Evolutionary conservation across 1,140 invertebrate genomes (phyloP), one percentile per base, ranked within the genome.

Genomic region (Nomia melanderi): DNA sequence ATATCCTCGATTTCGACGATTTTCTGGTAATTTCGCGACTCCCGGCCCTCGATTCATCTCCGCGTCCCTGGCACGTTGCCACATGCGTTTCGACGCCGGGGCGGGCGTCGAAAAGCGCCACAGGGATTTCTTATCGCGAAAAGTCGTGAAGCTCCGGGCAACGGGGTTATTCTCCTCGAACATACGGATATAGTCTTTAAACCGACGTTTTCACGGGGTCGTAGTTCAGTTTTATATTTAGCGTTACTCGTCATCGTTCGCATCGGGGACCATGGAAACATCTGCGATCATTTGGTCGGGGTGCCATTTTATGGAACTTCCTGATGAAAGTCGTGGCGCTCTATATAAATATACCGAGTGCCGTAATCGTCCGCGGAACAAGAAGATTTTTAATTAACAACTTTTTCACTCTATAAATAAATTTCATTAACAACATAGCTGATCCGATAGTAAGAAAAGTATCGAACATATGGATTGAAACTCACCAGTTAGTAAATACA

Each of bases 151-250:
- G 81, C 82, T n/a, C 29, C 69, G 64, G 27, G 60, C 53, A 39
- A 63, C 59, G 65, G 47, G 69, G 79, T 84, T 84, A 76, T 82
- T 81, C 72, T 85, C 74, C 74, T 70, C 80, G 59, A 31, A 62
- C 63, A 60, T 71, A 77, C 71, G 59, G 59, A 79, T 79, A 79
- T 76, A 83, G 62, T 83, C 71, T 65, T 39, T 56, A 25, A 53
- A 62, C 69, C 65, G 77, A 50, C 81, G 65, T 69, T 83, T 84
- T 54, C 31, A 59, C 56, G 36, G 54, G 66, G 66, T 83, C 79
- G 66, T 75, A 71, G 77, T 80, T 83, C 70, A 85, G 64, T 84
- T 82, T 88, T 89, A 90, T 90, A 88, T 89, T 88, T 90, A 90
- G 87, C 85, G 67, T 79, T 56, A 27, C 29, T 65, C 57, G 53